Percentiles rank a stretch among this genome's conserved stretches.
Evolutionary conservation across 1,140 invertebrate genomes (phyloP).

Genomic region (Augochlora pura): DNA sequence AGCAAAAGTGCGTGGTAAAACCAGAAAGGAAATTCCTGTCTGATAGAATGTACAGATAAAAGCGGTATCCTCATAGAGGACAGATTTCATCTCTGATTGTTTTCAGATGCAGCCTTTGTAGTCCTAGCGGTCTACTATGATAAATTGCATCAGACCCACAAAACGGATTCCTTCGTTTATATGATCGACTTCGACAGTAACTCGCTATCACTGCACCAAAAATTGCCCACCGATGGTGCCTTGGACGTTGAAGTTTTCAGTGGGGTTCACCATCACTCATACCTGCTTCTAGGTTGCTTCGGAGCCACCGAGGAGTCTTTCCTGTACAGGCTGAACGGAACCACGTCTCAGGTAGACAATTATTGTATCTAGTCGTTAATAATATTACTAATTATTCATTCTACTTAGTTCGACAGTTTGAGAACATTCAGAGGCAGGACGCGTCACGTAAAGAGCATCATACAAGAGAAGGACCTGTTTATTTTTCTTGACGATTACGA

Average conservation of each 20-base stretch:
- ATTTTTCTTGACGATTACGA: constrained; percentile 63
- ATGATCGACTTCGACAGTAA: constrained; percentile 52
- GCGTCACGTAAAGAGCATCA: constrained; percentile 55
- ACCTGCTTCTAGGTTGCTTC: constrained; percentile 61
- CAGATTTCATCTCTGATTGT: not conserved
- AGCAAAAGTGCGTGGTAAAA: constrained; percentile 50
- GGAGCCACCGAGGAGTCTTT: constrained; percentile 54
- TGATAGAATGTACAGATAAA: no score
- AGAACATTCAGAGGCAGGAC: constrained; percentile 60
- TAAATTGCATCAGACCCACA: constrained; percentile 40
- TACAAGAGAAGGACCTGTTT: constrained; percentile 54
- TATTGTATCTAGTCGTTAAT: not conserved
- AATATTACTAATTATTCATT: not conserved
- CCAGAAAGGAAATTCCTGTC: no score
- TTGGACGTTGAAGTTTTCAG: constrained; percentile 61
- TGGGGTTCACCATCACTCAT: constrained; percentile 34
- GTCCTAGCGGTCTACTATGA: constrained; percentile 67
- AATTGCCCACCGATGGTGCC: constrained; percentile 59
- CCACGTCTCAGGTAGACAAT: constrained; percentile 42
- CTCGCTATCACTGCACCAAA: constrained; percentile 44
- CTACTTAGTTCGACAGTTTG: constrained; percentile 50
- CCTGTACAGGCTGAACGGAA: constrained; percentile 55
- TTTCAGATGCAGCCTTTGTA: constrained; percentile 60
- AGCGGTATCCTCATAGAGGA: no score
- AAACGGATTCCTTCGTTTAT: constrained; percentile 61